Percentiles rank a stretch among this genome's conserved stretches.
Conservation (phyloP, 2,888 invertebrate genomes). For the Coleophora deauratella region DNA sequence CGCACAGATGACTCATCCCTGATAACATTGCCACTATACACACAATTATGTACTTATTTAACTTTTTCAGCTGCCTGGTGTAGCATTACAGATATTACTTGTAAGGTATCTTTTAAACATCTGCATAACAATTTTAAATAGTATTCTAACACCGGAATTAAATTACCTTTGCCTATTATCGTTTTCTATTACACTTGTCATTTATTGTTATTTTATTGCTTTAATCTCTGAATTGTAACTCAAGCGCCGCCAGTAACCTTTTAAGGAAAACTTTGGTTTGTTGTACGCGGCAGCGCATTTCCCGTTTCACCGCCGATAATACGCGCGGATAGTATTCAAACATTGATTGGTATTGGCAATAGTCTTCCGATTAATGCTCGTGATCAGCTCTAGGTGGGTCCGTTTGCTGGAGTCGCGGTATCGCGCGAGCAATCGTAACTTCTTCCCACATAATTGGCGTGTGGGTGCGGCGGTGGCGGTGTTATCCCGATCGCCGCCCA, state of each 20-base stretch:
- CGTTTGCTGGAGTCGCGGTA: slow-evolving; percentile 56
- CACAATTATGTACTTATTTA: slow-evolving; percentile 38
- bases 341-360: slow-evolving; percentile 57
- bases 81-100: no score
- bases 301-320: slow-evolving; percentile 8
- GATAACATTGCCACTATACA: slow-evolving; percentile 37
- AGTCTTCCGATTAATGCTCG: slow-evolving; percentile 55
- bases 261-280: neutral
- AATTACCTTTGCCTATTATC: slow-evolving; percentile 1
- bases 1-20: slow-evolving; percentile 25
- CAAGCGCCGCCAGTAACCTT: neutral
- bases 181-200: neutral
- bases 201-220: neutral
- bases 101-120: slow-evolving; percentile 8
- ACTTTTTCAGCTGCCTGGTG: slow-evolving; percentile 23
- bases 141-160: no score
- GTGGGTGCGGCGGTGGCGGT: slow-evolving; percentile 61
- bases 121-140: no score
- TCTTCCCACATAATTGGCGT: slow-evolving; percentile 73
- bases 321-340: slow-evolving; percentile 13
- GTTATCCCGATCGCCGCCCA: slow-evolving; percentile 69
- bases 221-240: no score
- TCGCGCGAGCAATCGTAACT: slow-evolving; percentile 61
- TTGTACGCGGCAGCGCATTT: slow-evolving; percentile 5
- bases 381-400: slow-evolving; percentile 46